phyloP scores from a whole-genome alignment of 1,140 invertebrate species.

The Pseudomyrmex concolor region DNA sequence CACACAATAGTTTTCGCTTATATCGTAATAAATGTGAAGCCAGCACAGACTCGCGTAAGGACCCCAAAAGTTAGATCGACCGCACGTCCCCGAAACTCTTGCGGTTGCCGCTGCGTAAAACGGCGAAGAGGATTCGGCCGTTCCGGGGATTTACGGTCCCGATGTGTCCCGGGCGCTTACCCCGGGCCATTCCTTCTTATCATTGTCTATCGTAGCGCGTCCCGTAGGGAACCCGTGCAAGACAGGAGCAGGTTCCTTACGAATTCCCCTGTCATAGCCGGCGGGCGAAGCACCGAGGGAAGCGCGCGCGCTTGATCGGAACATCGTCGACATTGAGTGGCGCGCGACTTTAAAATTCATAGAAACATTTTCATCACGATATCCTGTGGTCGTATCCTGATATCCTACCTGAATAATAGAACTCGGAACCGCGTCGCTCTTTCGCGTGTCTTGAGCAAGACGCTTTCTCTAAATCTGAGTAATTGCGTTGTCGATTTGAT shows the following conservation, averaged over 20 bases:
- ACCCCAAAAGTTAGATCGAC: slow-evolving; percentile 41
- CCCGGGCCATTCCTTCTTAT: slow-evolving; percentile 64
- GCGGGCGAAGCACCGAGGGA: no score
- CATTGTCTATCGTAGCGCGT: slow-evolving; percentile 63
- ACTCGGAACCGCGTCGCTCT: background rate
- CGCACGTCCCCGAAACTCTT: slow-evolving; percentile 31
- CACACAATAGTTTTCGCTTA: background rate
- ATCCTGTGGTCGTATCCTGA: background rate
- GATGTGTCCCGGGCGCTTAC: slow-evolving; percentile 60
- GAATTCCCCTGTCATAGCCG: slow-evolving; percentile 30
- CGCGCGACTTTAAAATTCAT: slow-evolving; percentile 43
- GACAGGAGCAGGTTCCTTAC: slow-evolving; percentile 33
- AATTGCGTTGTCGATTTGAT: slow-evolving; percentile 18
- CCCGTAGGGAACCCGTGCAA: slow-evolving; percentile 26
- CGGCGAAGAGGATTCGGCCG: slow-evolving; percentile 41
- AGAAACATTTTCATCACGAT: slow-evolving; percentile 19
- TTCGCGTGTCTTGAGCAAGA: background rate
- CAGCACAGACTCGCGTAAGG: background rate
- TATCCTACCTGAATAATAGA: slow-evolving; percentile 18
- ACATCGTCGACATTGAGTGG: slow-evolving; percentile 18
- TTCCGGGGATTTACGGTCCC: slow-evolving; percentile 64
- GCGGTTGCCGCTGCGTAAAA: slow-evolving; percentile 44
- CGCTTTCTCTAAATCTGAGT: no score
- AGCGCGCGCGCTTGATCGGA: slow-evolving; percentile 10
- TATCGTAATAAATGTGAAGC: background rate